Conservation (phyloP, 2,113 vertebrate genomes). For the Alosa alosa region DNA sequence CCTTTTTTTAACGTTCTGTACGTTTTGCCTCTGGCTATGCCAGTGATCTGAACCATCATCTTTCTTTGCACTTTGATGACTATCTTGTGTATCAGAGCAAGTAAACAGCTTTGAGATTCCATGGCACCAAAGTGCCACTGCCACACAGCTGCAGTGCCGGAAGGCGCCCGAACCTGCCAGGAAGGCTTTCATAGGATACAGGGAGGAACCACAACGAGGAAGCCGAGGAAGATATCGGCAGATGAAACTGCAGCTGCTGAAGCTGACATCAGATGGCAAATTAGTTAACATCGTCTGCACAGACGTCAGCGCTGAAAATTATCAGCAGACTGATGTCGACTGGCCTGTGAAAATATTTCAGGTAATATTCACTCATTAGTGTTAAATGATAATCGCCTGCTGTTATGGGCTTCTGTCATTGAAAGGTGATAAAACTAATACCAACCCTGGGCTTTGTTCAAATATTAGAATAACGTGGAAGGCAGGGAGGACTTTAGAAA, state of each 20-base stretch:
- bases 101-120: conserved; percentile 53
- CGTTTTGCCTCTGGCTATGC: conserved; percentile 27
- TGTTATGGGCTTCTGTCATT: background rate
- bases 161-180: conserved; percentile 35
- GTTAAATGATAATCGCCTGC: conserved; percentile 2
- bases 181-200: conserved; percentile 46
- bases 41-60: conserved; percentile 53
- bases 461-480: background rate
- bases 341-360: conserved; percentile 22
- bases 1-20: conserved; percentile 5
- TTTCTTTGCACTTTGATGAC: conserved; percentile 44
- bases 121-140: conserved; percentile 28
- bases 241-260: conserved; percentile 51
- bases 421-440: background rate
- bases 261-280: conserved; percentile 29
- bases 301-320: conserved; percentile 8
- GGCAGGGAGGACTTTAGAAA: background rate
- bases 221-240: conserved; percentile 45
- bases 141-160: conserved; percentile 39
- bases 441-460: background rate
- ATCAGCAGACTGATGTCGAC: conserved; percentile 37
- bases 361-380: conserved; percentile 13
- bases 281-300: conserved; percentile 39
- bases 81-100: conserved; percentile 44
- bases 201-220: conserved; percentile 41